phyloP scores from a whole-genome alignment of 2,888 invertebrate genomes.

The Merodon equestris region DNA sequence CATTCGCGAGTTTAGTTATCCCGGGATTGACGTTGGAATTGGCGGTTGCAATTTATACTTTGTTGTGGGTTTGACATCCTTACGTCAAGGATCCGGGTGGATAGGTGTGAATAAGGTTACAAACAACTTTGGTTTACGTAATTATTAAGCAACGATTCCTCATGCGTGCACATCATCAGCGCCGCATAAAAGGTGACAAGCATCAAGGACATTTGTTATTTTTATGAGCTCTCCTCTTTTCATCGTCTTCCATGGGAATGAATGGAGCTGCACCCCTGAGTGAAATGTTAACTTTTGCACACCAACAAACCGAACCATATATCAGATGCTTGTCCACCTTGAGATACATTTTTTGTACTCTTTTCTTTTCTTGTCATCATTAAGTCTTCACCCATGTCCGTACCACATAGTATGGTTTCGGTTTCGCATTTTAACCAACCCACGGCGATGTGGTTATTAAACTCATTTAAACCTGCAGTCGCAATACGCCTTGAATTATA shows the following conservation, averaged over 20 bases:
- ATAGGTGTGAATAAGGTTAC: too few species aligned
- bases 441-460: constrained; percentile 50
- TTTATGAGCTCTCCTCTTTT: constrained; percentile 7
- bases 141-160: too few species aligned
- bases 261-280: constrained; percentile 47
- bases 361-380: constrained; percentile 18
- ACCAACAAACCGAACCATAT: not conserved
- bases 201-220: constrained; percentile 50
- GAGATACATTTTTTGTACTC: constrained; percentile 62
- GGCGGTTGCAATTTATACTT: constrained; percentile 56
- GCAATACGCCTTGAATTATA: constrained; percentile 41
- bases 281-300: constrained; percentile 20
- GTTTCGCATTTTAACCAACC: constrained; percentile 20
- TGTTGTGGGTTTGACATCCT: constrained; percentile 4
- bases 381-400: constrained; percentile 11
- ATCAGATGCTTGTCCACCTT: constrained; percentile 52
- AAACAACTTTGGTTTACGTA: too few species aligned
- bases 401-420: constrained; percentile 11
- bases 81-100: not conserved
- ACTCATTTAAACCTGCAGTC: constrained; percentile 40
- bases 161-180: constrained; percentile 33
- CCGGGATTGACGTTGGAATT: constrained; percentile 31
- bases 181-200: constrained; percentile 31
- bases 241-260: constrained; percentile 9
- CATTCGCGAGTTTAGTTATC: constrained; percentile 9